phyloP scores from a whole-genome alignment of 30 jellyfish, hydroid and myxozoan genomes.

The Aurelia sp. region DNA sequence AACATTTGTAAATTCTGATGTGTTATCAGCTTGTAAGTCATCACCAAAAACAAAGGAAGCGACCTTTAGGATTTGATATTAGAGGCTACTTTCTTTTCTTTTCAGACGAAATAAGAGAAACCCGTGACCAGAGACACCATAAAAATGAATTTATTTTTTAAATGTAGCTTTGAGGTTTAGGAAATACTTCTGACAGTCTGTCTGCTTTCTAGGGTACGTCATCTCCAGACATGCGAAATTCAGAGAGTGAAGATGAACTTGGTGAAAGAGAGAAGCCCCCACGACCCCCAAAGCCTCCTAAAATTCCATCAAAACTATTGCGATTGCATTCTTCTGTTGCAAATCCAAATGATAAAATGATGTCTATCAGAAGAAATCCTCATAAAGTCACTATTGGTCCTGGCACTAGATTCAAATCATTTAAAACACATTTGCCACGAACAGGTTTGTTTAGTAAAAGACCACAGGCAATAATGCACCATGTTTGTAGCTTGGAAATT shows the following conservation, averaged over 20 bases:
- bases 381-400: constrained; percentile 67
- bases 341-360: constrained; percentile 15
- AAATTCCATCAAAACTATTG: constrained; percentile 16
- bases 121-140: too few relatives aligned
- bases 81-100: too few relatives aligned
- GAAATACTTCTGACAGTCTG: not conserved
- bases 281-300: constrained; percentile 66
- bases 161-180: not conserved
- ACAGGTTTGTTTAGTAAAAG: not conserved
- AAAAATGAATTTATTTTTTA: too few relatives aligned
- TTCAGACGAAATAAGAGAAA: too few relatives aligned
- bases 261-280: constrained; percentile 48
- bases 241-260: constrained; percentile 41
- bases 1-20: too few relatives aligned
- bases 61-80: too few relatives aligned
- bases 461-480: too few relatives aligned
- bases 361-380: constrained; percentile 31
- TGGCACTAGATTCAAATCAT: constrained; percentile 45
- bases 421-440: constrained; percentile 3
- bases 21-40: too few relatives aligned
- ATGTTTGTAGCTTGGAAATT: too few relatives aligned
- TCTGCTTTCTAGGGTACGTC: constrained; percentile 1
- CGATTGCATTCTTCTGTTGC: not conserved
- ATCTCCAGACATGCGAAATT: constrained; percentile 7
- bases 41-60: too few relatives aligned